Evolutionary conservation across 1,140 invertebrate genomes (phyloP).

Genomic region (Caenorhabditis elegans): DNA sequence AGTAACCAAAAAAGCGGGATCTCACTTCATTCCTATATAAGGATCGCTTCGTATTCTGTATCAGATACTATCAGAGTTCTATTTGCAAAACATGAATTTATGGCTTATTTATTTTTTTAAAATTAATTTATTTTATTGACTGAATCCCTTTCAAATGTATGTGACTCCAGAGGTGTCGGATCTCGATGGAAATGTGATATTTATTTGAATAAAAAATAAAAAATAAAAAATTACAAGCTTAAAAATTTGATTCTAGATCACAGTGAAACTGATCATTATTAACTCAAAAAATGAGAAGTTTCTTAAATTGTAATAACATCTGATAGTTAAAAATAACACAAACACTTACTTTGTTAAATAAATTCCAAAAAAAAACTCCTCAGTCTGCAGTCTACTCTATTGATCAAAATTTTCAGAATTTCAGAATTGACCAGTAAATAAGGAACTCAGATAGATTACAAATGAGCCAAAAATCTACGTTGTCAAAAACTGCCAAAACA

Average conservation of each 20-base stretch:
- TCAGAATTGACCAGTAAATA: too few species aligned
- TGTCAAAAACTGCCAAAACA: too few species aligned
- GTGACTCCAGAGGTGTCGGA: constrained; percentile 25
- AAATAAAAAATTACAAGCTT: not conserved
- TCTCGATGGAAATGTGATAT: constrained; percentile 15
- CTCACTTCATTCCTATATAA: not conserved
- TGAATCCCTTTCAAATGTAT: not conserved
- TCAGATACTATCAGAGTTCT: not conserved
- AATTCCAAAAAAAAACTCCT: not conserved
- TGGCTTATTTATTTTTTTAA: not conserved
- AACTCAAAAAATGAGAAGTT: too few species aligned
- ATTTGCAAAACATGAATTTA: not conserved
- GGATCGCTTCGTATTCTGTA: constrained; percentile 16
- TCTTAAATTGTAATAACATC: too few species aligned
- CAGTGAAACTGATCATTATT: too few species aligned
- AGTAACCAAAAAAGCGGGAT: too few species aligned
- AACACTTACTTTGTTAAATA: too few species aligned
- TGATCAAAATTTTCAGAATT: too few species aligned
- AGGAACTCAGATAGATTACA: too few species aligned
- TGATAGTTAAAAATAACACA: not conserved
- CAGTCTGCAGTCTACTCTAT: too few species aligned
- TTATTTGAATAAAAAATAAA: not conserved
- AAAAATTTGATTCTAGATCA: too few species aligned
- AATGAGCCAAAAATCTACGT: too few species aligned
- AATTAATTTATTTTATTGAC: not conserved